Conservation (phyloP, 2,113 vertebrate genomes). For the Tenrec ecaudatus region DNA sequence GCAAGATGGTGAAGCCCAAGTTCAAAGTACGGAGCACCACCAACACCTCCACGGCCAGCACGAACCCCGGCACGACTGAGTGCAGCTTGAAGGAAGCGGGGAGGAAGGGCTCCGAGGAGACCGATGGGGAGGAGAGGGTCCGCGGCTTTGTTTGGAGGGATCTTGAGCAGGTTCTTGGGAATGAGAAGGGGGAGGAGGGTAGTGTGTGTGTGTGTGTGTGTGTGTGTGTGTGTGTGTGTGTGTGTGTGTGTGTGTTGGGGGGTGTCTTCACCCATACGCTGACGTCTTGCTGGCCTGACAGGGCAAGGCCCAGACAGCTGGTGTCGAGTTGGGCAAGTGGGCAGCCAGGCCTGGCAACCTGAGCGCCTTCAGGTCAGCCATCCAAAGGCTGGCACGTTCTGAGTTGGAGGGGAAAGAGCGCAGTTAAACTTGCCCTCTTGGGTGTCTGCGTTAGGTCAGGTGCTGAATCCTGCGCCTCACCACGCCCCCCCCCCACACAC, state of each 20-base stretch:
- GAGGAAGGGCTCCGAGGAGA: too few species aligned
- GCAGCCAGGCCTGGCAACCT: neutral
- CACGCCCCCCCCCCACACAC: neutral
- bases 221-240: too few species aligned
- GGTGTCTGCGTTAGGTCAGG: neutral
- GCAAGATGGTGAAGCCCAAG: slow-evolving; percentile 94
- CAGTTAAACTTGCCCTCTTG: neutral
- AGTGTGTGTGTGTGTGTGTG: too few species aligned
- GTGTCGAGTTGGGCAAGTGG: neutral
- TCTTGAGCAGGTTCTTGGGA: neutral
- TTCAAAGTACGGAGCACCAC: slow-evolving; percentile 94
- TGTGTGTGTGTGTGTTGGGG: too few species aligned
- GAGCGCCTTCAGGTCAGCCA: neutral
- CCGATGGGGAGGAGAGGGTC: too few species aligned
- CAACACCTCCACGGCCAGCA: slow-evolving; percentile 94
- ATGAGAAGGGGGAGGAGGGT: neutral
- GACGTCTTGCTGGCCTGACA: neutral
- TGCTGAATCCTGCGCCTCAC: neutral
- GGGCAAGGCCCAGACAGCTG: neutral
- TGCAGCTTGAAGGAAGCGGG: neutral
- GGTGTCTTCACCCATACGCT: neutral
- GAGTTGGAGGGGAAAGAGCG: neutral
- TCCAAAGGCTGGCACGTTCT: neutral
- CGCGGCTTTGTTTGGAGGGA: neutral
- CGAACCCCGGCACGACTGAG: slow-evolving; percentile 93